Base-by-base conservation (phyloP, 64 coral and sea anemone species). In the Pachyseris speciosa region DNA sequence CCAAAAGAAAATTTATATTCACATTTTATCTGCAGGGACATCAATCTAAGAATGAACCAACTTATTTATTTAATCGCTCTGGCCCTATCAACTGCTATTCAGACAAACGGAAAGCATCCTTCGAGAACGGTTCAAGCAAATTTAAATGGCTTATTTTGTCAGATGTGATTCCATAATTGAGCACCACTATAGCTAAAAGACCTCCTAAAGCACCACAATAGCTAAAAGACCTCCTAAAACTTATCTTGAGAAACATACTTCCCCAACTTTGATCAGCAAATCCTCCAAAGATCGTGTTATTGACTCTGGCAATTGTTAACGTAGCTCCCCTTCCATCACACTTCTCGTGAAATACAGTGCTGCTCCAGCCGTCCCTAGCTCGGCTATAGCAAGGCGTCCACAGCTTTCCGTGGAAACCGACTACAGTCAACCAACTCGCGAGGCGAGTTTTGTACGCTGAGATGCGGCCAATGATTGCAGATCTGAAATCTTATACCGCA, bases 401-500 rank as follows among this genome's bases (percentile, higher is more conserved):
- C 51, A 43, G 40, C 37, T 37, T 60, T 20, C 63, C 80, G 13
- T 43, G 57, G 24, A 40, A 84, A 44, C 33, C 22, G 15, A 38
- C 55, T n/a, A n/a, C 16, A 28, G 80, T 44, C 31, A 84, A 31
- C 80, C 80, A 84, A 37, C 22, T 64, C 80, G 65, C 80, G 13
- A 84, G 80, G 28, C 9, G 63, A 27, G 59, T 25, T 7, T 61
- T 64, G 37, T 43, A 43, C 67, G 51, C 37, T 84, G 80, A 6
- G 57, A 84, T 64, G 33, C 67, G 80, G 3, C 80, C 80, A 36
- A 84, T 84, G 57, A 84, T 84, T 44, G 38, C 63, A 28, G 80
- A 84, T 44, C 57, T 65, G 29, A 84, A 43, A 28, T 41, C 80
- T n/a, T n/a, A n/a, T 84, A 66, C 15, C 19, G 20, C n/a, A 37